Conservation (phyloP, 2,113 vertebrate genomes). For the Psilopogon haemacephalus region DNA sequence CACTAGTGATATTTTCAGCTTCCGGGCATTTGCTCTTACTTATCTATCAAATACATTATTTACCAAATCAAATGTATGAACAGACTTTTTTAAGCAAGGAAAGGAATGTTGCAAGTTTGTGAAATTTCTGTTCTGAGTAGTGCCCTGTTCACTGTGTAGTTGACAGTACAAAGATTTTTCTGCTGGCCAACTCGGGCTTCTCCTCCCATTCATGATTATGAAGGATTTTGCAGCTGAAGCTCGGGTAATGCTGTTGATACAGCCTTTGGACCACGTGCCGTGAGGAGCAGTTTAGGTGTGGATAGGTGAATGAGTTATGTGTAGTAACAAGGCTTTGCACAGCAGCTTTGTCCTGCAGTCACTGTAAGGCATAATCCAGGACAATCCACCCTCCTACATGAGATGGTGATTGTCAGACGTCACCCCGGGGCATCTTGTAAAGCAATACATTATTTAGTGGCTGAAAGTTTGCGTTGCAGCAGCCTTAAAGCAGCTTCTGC, state of each 20-base stretch:
- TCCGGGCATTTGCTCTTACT: neutral
- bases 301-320: fast-evolving
- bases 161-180: neutral
- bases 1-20: neutral
- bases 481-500: neutral
- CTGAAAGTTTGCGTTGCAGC: neutral
- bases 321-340: neutral
- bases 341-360: neutral
- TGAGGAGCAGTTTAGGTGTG: neutral
- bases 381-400: neutral
- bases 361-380: fast-evolving
- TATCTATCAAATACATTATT: neutral
- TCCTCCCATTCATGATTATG: neutral
- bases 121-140: neutral
- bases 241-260: neutral
- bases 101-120: neutral
- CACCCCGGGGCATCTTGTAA: too few relatives aligned
- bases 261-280: neutral
- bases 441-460: neutral
- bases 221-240: neutral
- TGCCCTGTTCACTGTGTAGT: neutral
- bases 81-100: neutral
- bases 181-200: neutral
- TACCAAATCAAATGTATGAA: neutral
- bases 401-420: neutral